phyloP scores from a whole-genome alignment of 2,797 vertebrate genomes.

The Pseudochaenichthys georgianus region DNA sequence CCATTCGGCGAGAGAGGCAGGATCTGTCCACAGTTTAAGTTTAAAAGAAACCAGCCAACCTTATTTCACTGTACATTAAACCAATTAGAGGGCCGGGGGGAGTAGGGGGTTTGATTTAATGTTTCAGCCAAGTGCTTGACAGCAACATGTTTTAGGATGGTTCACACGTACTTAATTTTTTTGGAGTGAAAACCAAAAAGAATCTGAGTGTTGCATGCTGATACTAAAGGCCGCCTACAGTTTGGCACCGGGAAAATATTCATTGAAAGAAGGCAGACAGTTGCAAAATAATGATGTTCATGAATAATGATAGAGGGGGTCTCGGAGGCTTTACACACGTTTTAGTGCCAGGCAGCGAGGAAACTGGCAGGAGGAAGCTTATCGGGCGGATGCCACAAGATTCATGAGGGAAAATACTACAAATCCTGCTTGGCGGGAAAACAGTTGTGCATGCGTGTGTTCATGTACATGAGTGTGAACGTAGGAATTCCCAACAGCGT shows the following conservation, averaged over 20 bases:
- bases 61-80: slow-evolving; percentile 82
- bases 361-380: slow-evolving; percentile 74
- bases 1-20: slow-evolving; percentile 57
- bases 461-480: slow-evolving; percentile 43
- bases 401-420: slow-evolving; percentile 65
- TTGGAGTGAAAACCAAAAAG: slow-evolving; percentile 51
- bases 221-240: slow-evolving; percentile 63
- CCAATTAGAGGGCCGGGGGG: slow-evolving; percentile 66
- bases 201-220: slow-evolving; percentile 58
- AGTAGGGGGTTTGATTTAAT: slow-evolving; percentile 29
- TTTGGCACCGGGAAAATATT: slow-evolving; percentile 54
- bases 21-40: slow-evolving; percentile 68
- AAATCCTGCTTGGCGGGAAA: slow-evolving; percentile 74
- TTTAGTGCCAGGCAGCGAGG: slow-evolving; percentile 65
- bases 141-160: slow-evolving; percentile 51
- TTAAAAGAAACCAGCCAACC: slow-evolving; percentile 69
- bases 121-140: slow-evolving; percentile 66
- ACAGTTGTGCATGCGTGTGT: slow-evolving; percentile 50
- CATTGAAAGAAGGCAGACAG: slow-evolving; percentile 68
- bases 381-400: slow-evolving; percentile 73
- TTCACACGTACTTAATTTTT: slow-evolving; percentile 49
- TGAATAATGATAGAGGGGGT: slow-evolving; percentile 77
- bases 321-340: slow-evolving; percentile 71
- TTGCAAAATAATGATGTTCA: slow-evolving; percentile 79
- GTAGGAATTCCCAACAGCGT: slow-evolving; percentile 56